Conservation (phyloP, 2,888 invertebrate species). For the Diadegma fenestrale region DNA sequence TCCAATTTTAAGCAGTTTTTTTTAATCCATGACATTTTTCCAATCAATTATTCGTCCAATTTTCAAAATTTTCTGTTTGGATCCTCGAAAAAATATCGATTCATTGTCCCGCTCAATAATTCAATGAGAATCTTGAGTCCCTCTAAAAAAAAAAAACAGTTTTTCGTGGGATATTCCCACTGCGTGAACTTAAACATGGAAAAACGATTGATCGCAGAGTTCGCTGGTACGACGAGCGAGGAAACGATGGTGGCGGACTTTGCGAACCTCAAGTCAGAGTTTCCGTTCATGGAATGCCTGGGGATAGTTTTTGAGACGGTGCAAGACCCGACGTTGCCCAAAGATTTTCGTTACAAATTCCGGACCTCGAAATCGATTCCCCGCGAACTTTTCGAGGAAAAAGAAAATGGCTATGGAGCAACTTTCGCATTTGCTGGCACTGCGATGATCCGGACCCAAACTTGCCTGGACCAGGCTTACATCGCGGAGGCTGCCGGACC, state of each 20-base stretch:
- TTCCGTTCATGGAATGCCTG: conserved; percentile 67
- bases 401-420: conserved; percentile 54
- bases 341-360: conserved; percentile 77
- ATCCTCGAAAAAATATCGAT: too few species aligned
- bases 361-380: conserved; percentile 72
- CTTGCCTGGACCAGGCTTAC: conserved; percentile 78
- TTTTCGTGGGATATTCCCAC: too few species aligned
- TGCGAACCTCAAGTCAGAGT: conserved; percentile 70
- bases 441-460: conserved; percentile 78
- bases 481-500: conserved; percentile 71
- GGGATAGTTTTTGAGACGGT: conserved; percentile 77
- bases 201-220: conserved; percentile 63
- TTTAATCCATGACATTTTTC: neutral
- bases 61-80: too few species aligned
- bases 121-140: too few species aligned
- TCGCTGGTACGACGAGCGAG: conserved; percentile 76
- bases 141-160: too few species aligned
- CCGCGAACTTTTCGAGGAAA: conserved; percentile 69
- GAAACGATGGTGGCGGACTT: conserved; percentile 76
- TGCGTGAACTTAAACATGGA: neutral
- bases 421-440: conserved; percentile 44
- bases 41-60: too few species aligned
- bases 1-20: neutral
- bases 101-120: too few species aligned
- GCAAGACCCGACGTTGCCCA: conserved; percentile 67